Evolutionary conservation across 2,797 vertebrate species (phyloP).

Genomic region (Chiloscyllium punctatum): DNA sequence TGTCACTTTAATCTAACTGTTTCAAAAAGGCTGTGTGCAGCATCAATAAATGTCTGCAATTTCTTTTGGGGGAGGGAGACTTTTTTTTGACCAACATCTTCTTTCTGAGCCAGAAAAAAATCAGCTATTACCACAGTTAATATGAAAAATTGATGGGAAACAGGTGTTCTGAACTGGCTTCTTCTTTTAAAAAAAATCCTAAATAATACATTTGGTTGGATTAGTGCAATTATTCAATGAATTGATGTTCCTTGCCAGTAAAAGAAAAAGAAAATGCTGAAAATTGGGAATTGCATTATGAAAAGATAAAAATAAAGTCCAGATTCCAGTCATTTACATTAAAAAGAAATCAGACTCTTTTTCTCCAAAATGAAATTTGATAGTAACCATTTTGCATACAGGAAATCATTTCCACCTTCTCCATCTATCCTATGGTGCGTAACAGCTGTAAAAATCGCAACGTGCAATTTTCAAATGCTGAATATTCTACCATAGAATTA

Average conservation of each 20-base stretch:
- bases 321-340: not conserved
- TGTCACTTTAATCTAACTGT: constrained; percentile 33
- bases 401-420: not conserved
- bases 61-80: not conserved
- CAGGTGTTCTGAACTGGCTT: not conserved
- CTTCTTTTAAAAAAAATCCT: not conserved
- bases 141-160: constrained; percentile 18
- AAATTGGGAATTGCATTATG: not conserved
- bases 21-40: not conserved
- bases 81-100: constrained; percentile 7
- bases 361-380: not conserved
- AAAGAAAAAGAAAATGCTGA: not conserved
- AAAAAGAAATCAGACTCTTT: not conserved
- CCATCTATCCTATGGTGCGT: not conserved
- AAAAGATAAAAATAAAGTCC: constrained; percentile 6
- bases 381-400: not conserved
- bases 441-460: constrained; percentile 31
- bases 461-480: not conserved
- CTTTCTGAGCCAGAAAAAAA: constrained; percentile 2
- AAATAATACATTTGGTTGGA: not conserved
- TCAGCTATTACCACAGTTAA: constrained; percentile 22
- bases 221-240: not conserved
- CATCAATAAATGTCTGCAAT: constrained; percentile 32
- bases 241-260: not conserved
- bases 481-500: not conserved